Conservation (phyloP, 2,797 vertebrate species). For the Scolopax bukidnonensis region DNA sequence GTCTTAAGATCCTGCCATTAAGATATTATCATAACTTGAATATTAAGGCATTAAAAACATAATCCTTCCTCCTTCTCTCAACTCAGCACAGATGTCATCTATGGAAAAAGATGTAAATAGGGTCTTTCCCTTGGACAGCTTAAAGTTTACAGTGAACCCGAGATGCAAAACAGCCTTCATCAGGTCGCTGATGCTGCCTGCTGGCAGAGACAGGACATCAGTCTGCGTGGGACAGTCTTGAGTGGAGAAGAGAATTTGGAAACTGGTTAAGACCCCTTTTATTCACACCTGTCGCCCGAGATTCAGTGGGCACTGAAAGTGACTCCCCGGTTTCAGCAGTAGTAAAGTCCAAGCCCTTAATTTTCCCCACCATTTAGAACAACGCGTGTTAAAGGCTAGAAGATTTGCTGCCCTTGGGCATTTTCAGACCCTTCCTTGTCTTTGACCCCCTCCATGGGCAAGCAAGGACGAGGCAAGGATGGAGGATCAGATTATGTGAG, state of each 20-base stretch:
- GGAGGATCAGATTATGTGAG: background rate
- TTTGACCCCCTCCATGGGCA: fast-evolving
- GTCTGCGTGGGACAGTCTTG: fast-evolving
- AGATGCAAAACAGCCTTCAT: background rate
- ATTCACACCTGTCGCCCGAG: too few relatives aligned
- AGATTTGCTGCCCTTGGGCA: background rate
- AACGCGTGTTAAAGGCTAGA: background rate
- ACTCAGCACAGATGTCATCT: background rate
- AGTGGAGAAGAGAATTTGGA: background rate
- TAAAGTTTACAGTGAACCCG: background rate
- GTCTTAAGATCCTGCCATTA: background rate
- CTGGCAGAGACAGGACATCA: background rate
- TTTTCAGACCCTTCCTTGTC: background rate
- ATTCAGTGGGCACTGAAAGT: background rate
- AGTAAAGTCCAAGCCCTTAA: background rate
- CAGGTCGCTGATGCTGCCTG: background rate
- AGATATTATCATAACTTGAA: background rate
- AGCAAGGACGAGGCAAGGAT: background rate
- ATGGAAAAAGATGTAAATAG: background rate
- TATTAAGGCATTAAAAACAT: background rate
- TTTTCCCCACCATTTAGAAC: background rate
- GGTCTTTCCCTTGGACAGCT: background rate
- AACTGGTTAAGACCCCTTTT: background rate
- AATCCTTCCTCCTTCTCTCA: background rate
- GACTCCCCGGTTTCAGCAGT: background rate